Conservation (phyloP, 2,888 invertebrate species). For the Hedya salicella region DNA sequence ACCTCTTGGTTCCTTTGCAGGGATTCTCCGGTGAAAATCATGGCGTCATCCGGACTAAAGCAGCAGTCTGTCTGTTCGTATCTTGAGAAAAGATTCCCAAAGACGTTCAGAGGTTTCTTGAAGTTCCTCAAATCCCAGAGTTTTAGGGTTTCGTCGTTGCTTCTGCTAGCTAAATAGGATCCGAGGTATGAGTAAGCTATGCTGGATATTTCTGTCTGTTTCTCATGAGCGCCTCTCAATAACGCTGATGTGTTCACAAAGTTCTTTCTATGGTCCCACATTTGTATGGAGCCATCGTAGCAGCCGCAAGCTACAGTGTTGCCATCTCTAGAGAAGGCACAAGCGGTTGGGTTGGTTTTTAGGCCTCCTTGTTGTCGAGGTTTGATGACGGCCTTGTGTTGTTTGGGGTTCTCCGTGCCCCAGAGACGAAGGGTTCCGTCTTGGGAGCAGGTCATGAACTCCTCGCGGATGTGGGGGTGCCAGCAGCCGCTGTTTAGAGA, state of each 20-base stretch:
- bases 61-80: conserved; percentile 93
- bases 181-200: conserved; percentile 96
- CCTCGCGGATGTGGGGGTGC: conserved; percentile 95
- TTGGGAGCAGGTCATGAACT: conserved; percentile 97
- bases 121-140: conserved; percentile 96
- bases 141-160: conserved; percentile 97
- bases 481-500: conserved; percentile 95
- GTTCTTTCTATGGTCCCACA: conserved; percentile 97
- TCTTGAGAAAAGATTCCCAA: conserved; percentile 90
- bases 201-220: conserved; percentile 92
- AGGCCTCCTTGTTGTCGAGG: conserved; percentile 94
- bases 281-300: conserved; percentile 97
- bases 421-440: conserved; percentile 98
- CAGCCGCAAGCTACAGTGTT: conserved; percentile 96
- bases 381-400: conserved; percentile 94
- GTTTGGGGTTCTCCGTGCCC: conserved; percentile 92
- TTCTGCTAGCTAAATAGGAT: conserved; percentile 90
- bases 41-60: conserved; percentile 96
- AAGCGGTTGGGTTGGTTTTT: conserved; percentile 93
- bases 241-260: conserved; percentile 94
- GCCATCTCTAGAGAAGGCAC: conserved; percentile 93
- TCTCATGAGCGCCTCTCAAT: conserved; percentile 91
- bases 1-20: conserved; percentile 86
- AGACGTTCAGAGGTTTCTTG: conserved; percentile 90
- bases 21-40: conserved; percentile 95